Percentiles rank a stretch among this genome's conserved stretches.
phyloP scores from a whole-genome alignment of 2,113 vertebrate species.

The Strix aluco region DNA sequence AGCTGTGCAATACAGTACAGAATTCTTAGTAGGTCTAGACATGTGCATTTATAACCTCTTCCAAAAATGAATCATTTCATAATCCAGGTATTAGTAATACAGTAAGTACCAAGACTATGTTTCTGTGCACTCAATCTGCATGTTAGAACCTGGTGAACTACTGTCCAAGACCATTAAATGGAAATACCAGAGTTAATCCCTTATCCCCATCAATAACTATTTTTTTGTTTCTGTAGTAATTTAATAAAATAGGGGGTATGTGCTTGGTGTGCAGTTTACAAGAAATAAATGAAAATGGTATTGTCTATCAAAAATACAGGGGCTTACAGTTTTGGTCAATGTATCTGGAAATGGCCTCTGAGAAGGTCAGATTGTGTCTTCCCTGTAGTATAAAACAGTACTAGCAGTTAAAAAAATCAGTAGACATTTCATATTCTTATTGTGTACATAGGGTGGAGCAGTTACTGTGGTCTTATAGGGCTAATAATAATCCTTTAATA shows the following conservation, averaged over 20 bases:
- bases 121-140: not conserved
- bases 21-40: not conserved
- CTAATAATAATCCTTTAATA: constrained; percentile 25
- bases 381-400: not conserved
- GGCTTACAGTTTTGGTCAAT: not conserved
- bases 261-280: not conserved
- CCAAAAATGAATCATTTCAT: not conserved
- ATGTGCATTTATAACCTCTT: not conserved
- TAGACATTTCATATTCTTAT: not conserved
- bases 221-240: constrained; percentile 32
- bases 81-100: not conserved
- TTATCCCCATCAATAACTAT: not conserved
- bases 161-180: not conserved
- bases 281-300: constrained; percentile 24
- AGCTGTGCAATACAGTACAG: not conserved
- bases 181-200: constrained; percentile 18
- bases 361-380: not conserved
- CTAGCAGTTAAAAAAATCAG: not conserved
- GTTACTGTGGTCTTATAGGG: not conserved
- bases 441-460: not conserved
- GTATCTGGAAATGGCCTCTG: not conserved
- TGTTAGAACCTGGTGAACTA: not conserved
- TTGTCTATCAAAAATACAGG: constrained; percentile 15
- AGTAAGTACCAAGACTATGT: not conserved
- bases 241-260: constrained; percentile 36